A percentile compares a stretch with the other conserved stretches of the same genome.
Evolutionary conservation across 2,797 vertebrate genomes (phyloP).

Genomic region (Pipistrellus pipistrellus): DNA sequence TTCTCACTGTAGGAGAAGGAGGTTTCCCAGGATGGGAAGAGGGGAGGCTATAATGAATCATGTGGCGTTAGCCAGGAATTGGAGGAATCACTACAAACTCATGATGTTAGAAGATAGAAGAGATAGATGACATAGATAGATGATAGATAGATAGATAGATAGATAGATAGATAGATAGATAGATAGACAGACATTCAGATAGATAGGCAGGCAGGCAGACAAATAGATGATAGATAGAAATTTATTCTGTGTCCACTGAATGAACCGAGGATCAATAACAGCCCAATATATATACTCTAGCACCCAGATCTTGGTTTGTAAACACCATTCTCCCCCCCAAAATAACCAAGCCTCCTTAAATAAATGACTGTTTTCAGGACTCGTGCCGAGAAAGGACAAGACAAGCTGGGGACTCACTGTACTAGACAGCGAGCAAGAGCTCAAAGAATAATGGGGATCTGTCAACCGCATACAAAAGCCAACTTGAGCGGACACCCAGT

Average conservation of each 20-base stretch:
- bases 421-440: neutral
- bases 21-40: neutral
- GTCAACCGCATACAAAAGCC: neutral
- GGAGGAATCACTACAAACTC: neutral
- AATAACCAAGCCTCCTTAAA: neutral
- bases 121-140: neutral
- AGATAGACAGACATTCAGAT: neutral
- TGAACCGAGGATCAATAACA: neutral
- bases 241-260: neutral
- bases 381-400: neutral
- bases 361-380: neutral
- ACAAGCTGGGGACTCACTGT: neutral
- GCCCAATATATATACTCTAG: neutral
- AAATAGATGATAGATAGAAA: neutral
- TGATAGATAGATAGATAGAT: neutral
- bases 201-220: neutral
- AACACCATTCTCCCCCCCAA: neutral
- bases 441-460: neutral
- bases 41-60: neutral
- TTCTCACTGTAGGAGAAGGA: neutral
- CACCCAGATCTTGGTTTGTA: neutral
- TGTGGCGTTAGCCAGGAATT: neutral
- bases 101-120: neutral
- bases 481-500: neutral
- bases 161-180: neutral